phyloP scores from a whole-genome alignment of 53 echinoderm and acorn worm species.

The Stichopus horrens region DNA sequence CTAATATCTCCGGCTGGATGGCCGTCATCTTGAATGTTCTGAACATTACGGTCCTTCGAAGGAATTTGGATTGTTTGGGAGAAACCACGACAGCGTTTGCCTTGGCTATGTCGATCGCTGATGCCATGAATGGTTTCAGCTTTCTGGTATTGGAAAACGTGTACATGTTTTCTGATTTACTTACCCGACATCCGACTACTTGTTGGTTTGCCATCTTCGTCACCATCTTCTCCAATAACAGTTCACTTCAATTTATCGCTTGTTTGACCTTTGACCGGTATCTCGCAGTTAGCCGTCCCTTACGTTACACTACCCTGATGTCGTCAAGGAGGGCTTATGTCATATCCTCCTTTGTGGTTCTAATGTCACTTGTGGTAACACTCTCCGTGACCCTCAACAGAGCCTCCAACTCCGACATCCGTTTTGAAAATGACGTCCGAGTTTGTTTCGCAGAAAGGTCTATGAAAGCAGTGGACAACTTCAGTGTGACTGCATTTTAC shows the following conservation, averaged over 20 bases:
- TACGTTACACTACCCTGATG: not conserved
- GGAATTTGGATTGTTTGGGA: not conserved
- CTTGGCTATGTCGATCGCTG: not conserved
- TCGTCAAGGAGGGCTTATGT: not conserved
- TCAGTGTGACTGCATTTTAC: no score
- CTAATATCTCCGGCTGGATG: not conserved
- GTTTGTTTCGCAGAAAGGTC: not conserved
- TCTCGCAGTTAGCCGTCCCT: not conserved
- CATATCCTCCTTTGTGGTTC: not conserved
- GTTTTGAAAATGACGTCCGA: not conserved
- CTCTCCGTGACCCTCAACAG: not conserved
- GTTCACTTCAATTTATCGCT: not conserved
- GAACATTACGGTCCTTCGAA: not conserved
- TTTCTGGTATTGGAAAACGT: not conserved
- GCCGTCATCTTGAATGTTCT: not conserved
- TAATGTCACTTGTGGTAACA: not conserved
- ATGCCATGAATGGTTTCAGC: not conserved
- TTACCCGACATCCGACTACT: no score
- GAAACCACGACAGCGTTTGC: constrained; percentile 16
- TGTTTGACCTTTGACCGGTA: constrained; percentile 7
- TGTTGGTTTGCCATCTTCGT: not conserved
- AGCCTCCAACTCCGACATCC: not conserved
- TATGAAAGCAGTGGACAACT: no score
- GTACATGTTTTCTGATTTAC: not conserved
- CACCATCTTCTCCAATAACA: not conserved